A percentile compares a stretch with the other conserved stretches of the same genome.
phyloP scores from a whole-genome alignment of 2,888 invertebrate genomes.

The Teinopalpus imperialis region DNA sequence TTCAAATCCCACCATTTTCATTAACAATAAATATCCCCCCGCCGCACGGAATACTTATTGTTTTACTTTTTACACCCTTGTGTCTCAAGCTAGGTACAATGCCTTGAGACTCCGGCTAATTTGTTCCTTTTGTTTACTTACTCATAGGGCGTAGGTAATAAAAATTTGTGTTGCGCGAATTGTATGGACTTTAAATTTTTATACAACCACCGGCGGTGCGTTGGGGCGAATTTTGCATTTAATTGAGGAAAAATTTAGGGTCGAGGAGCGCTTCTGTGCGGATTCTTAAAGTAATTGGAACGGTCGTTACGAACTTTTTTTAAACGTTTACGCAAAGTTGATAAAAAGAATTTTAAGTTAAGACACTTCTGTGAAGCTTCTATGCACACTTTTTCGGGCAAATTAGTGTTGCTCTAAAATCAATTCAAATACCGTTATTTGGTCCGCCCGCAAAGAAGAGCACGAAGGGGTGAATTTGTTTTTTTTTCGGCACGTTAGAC shows the following conservation, averaged over 20 bases:
- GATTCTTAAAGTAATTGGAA: conserved; percentile 79
- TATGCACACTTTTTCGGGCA: conserved; percentile 5
- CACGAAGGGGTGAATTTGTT: conserved; percentile 66
- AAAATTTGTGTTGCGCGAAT: conserved; percentile 82
- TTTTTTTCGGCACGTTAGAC: conserved; percentile 49
- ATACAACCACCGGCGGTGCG: conserved; percentile 72
- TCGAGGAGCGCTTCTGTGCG: conserved; percentile 75
- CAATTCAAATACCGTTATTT: conserved; percentile 32
- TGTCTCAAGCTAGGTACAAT: conserved; percentile 68
- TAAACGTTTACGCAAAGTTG: conserved; percentile 60
- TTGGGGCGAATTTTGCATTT: conserved; percentile 75
- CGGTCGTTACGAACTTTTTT: conserved; percentile 77
- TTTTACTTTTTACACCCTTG: conserved; percentile 83
- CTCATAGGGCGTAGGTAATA: conserved; percentile 74
- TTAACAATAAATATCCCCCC: conserved; percentile 82
- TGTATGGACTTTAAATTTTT: conserved; percentile 80
- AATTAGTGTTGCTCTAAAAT: conserved; percentile 19
- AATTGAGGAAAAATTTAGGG: conserved; percentile 79
- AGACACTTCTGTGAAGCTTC: conserved; percentile 23
- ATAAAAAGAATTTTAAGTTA: conserved; percentile 16
- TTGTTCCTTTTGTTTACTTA: conserved; percentile 79
- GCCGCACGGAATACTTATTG: conserved; percentile 80
- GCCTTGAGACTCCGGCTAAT: conserved; percentile 65
- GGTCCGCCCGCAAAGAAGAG: conserved; percentile 53
- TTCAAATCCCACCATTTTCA: conserved; percentile 82